phyloP scores from a whole-genome alignment of 1,140 invertebrate genomes.

The Antheraea mylitta region DNA sequence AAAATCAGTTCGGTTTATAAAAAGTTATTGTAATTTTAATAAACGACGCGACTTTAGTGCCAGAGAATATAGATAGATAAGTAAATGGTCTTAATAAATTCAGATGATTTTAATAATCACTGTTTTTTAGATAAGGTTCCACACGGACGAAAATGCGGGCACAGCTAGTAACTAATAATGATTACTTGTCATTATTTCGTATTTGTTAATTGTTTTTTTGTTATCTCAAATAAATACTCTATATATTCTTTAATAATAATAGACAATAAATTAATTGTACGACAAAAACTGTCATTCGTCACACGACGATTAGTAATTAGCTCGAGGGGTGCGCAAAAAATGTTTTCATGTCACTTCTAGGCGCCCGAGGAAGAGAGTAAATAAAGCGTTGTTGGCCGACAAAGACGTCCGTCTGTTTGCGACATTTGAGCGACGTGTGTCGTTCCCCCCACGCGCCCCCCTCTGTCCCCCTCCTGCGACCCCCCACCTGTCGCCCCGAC shows the following conservation, averaged over 20 bases:
- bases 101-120: no score
- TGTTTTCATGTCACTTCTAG: constrained; percentile 49
- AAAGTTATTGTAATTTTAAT: no score
- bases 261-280: constrained; percentile 1
- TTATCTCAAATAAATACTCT: no score
- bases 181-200: no score
- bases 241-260: neutral
- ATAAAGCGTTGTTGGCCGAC: constrained; percentile 62
- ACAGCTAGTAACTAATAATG: no score
- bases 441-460: constrained; percentile 37
- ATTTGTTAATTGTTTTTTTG: no score
- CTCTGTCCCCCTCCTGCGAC: constrained; percentile 23
- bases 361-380: constrained; percentile 51
- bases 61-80: no score
- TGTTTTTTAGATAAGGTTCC: no score
- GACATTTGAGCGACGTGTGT: constrained; percentile 74
- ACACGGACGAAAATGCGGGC: no score
- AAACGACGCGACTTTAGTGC: no score
- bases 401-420: constrained; percentile 74
- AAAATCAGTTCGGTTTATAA: no score
- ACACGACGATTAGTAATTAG: constrained; percentile 21
- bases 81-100: no score
- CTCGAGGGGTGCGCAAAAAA: constrained; percentile 22
- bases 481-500: constrained; percentile 4
- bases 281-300: neutral